Conservation (phyloP, 23 tunicate genomes). For the Trididemnum nubilum region DNA sequence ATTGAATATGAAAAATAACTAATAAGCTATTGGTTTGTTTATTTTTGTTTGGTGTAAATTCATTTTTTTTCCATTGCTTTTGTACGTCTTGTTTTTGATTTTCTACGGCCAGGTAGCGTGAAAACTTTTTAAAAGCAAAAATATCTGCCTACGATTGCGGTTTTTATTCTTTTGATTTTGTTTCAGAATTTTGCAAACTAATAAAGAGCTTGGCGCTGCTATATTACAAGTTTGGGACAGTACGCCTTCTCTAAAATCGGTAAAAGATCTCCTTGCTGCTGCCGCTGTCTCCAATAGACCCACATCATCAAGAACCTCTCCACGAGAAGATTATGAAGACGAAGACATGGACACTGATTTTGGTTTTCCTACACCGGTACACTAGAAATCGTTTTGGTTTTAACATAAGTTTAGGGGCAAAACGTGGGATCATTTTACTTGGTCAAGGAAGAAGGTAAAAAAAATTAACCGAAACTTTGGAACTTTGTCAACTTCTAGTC, state of each 20-base stretch:
- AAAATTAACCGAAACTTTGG: no score
- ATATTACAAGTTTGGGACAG: background rate
- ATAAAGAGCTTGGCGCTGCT: conserved; percentile 18
- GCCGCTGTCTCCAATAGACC: background rate
- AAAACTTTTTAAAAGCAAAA: no score
- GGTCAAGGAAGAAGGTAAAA: no score
- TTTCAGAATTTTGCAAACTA: conserved; percentile 5
- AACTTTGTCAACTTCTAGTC: no score
- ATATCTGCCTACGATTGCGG: no score
- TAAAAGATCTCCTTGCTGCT: background rate
- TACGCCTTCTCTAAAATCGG: background rate
- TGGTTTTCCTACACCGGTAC: background rate
- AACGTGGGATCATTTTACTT: no score
- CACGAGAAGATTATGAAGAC: conserved; percentile 25
- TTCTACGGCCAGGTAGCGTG: no score
- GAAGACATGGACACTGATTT: conserved; percentile 31
- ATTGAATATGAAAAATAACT: no score
- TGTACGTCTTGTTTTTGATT: no score
- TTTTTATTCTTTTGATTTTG: background rate
- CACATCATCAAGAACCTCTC: background rate
- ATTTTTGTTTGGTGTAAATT: no score
- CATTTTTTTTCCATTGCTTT: no score
- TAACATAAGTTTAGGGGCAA: background rate
- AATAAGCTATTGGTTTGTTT: no score
- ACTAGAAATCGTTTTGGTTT: background rate